Conservation (phyloP, 2,888 invertebrate species). For the Myopa testacea region DNA sequence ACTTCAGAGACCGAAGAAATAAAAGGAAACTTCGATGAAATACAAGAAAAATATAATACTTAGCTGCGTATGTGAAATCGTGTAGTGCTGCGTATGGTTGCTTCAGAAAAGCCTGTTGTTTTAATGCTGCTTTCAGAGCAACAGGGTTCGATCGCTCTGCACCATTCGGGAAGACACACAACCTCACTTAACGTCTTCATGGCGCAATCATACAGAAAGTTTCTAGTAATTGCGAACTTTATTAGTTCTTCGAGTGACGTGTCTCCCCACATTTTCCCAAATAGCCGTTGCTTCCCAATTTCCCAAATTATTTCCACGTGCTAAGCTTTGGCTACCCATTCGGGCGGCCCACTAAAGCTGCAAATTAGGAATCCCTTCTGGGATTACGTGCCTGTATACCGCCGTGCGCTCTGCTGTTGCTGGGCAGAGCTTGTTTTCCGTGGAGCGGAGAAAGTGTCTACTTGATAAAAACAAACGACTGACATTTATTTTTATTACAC, state of each 20-base stretch:
- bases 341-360: slow-evolving; percentile 45
- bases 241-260: slow-evolving; percentile 17
- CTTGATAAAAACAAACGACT: slow-evolving; percentile 66
- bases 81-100: no score
- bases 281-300: background rate
- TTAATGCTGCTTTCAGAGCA: background rate
- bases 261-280: background rate
- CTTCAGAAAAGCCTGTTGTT: no score
- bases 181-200: background rate
- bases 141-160: background rate
- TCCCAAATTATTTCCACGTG: slow-evolving; percentile 12
- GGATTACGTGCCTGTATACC: slow-evolving; percentile 47
- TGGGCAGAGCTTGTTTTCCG: background rate
- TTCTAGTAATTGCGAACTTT: slow-evolving; percentile 28
- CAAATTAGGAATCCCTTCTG: slow-evolving; percentile 57
- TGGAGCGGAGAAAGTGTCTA: slow-evolving; percentile 38
- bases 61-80: no score
- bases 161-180: no score
- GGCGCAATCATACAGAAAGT: slow-evolving; percentile 7
- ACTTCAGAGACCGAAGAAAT: no score
- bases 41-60: no score
- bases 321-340: slow-evolving; percentile 28
- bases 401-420: background rate
- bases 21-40: no score
- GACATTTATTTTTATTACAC: slow-evolving; percentile 70